Percentiles rank a stretch among this genome's conserved stretches.
phyloP scores from a whole-genome alignment of 2,888 invertebrate species.

The Calameuta filiformis region DNA sequence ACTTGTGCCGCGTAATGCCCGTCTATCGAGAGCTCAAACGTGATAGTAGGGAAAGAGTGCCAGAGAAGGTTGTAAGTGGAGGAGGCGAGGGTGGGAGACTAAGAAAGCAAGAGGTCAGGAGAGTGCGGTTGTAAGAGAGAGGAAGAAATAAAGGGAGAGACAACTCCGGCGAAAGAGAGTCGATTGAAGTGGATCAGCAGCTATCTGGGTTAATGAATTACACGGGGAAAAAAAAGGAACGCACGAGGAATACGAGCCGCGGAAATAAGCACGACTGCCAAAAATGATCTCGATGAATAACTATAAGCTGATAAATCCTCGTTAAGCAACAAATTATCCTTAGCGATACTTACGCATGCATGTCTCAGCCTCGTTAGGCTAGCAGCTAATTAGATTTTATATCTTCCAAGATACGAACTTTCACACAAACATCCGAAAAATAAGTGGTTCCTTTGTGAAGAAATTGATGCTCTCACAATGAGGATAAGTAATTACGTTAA shows the following conservation, averaged over 20 bases:
- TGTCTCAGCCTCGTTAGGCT: background rate
- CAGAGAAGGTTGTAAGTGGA: background rate
- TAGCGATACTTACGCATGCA: background rate
- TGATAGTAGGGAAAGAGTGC: background rate
- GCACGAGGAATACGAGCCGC: background rate
- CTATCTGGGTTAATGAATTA: conserved; percentile 6
- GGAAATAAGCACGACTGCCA: background rate
- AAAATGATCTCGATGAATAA: background rate
- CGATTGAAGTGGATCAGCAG: conserved; percentile 4
- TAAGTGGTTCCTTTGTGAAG: background rate
- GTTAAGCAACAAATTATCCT: background rate
- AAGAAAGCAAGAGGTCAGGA: background rate
- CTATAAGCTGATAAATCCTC: background rate
- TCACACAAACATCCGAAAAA: background rate
- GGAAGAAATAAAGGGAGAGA: conserved; percentile 6
- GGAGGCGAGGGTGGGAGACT: background rate
- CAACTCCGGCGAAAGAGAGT: background rate
- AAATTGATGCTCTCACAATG: background rate
- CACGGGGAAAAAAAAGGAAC: background rate
- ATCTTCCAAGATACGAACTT: background rate
- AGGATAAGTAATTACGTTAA: background rate
- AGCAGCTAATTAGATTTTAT: background rate
- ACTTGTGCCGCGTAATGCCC: background rate
- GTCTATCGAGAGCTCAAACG: background rate
- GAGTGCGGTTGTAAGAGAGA: background rate